These are phyloP conservation scores for Microcebus lehilahytsara DNA, from an alignment of 2,113 vertebrate genomes.

Conservation along the genomic window DNA sequence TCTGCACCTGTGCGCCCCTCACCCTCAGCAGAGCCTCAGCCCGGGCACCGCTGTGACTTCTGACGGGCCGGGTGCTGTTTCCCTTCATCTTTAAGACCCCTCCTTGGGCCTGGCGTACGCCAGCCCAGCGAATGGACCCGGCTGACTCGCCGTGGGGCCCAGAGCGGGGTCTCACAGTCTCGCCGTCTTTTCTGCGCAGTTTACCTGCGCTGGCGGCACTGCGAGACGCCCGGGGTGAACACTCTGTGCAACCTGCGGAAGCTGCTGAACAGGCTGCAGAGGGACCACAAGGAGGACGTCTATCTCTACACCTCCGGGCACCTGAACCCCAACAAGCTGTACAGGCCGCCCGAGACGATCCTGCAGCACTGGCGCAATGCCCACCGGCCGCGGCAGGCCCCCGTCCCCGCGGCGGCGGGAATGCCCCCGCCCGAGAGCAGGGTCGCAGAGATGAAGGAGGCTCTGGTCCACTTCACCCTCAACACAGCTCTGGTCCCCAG, in stretches of 20 bases:
- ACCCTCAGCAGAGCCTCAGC: rapidly evolving
- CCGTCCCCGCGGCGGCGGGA: not conserved
- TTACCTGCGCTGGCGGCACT: not conserved
- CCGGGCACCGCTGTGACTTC: rapidly evolving
- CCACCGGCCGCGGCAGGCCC: not conserved
- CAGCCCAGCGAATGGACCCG: rapidly evolving
- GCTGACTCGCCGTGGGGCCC: rapidly evolving
- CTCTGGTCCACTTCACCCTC: conserved; percentile 65
- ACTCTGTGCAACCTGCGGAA: conserved; percentile 50
- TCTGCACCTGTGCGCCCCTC: rapidly evolving
- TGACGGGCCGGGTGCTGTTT: not conserved
- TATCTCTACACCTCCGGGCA: conserved; percentile 81
- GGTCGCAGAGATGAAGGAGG: conserved; percentile 71
- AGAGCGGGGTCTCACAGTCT: not conserved
- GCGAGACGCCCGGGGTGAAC: not conserved
- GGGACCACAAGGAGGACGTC: conserved; percentile 80
- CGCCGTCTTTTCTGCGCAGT: not conserved
- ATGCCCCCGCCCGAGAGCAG: not conserved
- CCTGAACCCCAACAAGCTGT: conserved; percentile 82
- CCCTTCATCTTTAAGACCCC: rapidly evolving
- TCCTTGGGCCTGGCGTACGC: not conserved
- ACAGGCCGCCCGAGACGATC: conserved; percentile 59
- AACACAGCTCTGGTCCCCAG: conserved; percentile 46
- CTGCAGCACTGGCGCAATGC: conserved; percentile 72
- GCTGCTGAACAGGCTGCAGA: conserved; percentile 80